Conservation (phyloP, 2,797 vertebrate genomes). For the Chromis chromis region DNA sequence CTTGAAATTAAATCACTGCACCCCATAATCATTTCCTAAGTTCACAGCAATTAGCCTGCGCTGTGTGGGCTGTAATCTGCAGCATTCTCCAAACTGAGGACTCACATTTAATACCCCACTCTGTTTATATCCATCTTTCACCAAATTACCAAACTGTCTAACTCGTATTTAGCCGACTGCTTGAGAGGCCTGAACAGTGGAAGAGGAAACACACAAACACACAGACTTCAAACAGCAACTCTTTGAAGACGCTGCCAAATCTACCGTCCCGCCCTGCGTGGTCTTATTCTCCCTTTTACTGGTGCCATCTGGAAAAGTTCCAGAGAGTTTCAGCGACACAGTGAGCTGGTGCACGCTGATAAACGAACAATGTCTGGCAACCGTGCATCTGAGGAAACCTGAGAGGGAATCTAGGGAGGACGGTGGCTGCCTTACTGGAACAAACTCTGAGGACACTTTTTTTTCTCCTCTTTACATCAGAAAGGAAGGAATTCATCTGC, state of each 20-base stretch:
- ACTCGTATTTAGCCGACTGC: slow-evolving; percentile 45
- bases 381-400: slow-evolving; percentile 57
- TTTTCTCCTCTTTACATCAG: slow-evolving; percentile 7
- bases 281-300: slow-evolving; percentile 64
- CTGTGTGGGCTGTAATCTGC: slow-evolving; percentile 27
- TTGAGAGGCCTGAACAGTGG: slow-evolving; percentile 48
- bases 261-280: slow-evolving; percentile 50
- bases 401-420: slow-evolving; percentile 52
- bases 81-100: slow-evolving; percentile 25
- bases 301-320: slow-evolving; percentile 75
- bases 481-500: slow-evolving; percentile 56
- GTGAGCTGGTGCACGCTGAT: slow-evolving; percentile 63
- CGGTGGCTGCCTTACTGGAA: slow-evolving; percentile 52
- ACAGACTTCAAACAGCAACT: slow-evolving; percentile 62
- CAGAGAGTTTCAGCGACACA: slow-evolving; percentile 59
- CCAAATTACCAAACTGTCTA: slow-evolving; percentile 45
- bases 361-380: slow-evolving; percentile 62
- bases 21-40: slow-evolving; percentile 18
- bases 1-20: not conserved
- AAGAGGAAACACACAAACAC: slow-evolving; percentile 59
- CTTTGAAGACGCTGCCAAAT: slow-evolving; percentile 77
- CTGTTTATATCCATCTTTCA: slow-evolving; percentile 48
- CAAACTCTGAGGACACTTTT: slow-evolving; percentile 47
- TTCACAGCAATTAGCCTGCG: slow-evolving; percentile 12
- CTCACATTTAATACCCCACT: slow-evolving; percentile 11